Percentiles rank a stretch among this genome's conserved stretches.
Evolutionary conservation across 2,797 vertebrate species (phyloP).

Genomic region (Cottoperca gobio): DNA sequence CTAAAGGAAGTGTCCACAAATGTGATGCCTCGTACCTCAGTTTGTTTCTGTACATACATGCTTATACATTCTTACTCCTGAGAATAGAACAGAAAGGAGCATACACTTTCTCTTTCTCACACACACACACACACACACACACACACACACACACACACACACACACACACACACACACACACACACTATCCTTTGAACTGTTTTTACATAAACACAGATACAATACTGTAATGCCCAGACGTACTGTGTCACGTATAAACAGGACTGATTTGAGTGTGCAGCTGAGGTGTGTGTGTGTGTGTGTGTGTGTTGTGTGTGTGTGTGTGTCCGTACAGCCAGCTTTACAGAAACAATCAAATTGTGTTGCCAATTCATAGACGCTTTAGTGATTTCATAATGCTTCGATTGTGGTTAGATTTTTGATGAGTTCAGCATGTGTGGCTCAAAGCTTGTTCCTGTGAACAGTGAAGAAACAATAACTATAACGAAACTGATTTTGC

Average conservation of each 20-base stretch:
- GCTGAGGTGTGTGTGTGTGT: conserved; percentile 35
- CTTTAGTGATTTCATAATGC: conserved; percentile 39
- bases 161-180: neutral
- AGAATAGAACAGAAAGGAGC: neutral
- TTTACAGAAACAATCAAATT: neutral
- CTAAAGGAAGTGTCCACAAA: neutral
- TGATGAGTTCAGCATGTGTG: conserved; percentile 48
- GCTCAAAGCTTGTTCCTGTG: conserved; percentile 6
- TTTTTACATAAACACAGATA: conserved; percentile 73
- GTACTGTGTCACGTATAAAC: conserved; percentile 67
- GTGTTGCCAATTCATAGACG: neutral
- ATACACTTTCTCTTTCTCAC: neutral
- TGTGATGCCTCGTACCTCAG: conserved; percentile 21
- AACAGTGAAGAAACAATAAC: conserved; percentile 29
- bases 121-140: conserved; percentile 1
- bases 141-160: neutral
- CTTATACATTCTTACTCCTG: conserved; percentile 26
- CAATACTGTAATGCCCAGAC: conserved; percentile 41
- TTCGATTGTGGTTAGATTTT: conserved; percentile 33
- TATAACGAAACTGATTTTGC: conserved; percentile 48
- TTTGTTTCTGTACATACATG: conserved; percentile 54
- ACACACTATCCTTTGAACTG: conserved; percentile 36
- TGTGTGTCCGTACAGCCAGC: neutral
- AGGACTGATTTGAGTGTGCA: conserved; percentile 50
- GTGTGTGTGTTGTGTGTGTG: neutral